Conservation (phyloP, 1,140 invertebrate species). For the Drosophila rufa region DNA sequence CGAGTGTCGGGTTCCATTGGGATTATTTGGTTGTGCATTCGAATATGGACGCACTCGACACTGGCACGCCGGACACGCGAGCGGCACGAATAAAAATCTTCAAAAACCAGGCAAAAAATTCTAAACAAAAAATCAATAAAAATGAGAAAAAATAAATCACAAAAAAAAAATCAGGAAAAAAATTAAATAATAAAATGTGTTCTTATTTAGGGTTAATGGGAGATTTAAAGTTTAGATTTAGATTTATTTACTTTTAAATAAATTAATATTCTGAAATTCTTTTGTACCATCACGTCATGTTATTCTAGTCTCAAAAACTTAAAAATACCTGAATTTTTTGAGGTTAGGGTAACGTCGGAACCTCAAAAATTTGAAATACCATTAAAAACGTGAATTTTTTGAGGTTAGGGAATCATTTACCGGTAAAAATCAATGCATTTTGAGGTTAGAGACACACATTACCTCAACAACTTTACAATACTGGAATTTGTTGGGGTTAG, state of each 20-base stretch:
- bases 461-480: no score
- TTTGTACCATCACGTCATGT: neutral
- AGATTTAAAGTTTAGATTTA: neutral
- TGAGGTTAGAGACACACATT: no score
- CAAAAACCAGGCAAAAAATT: conserved; percentile 53
- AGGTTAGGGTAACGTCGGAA: no score
- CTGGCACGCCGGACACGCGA: conserved; percentile 33
- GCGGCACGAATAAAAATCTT: conserved; percentile 64
- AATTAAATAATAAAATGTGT: conserved; percentile 40
- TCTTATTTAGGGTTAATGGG: neutral
- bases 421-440: no score
- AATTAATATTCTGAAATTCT: neutral
- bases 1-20: conserved; percentile 64
- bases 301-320: no score
- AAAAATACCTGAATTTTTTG: no score
- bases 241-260: neutral
- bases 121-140: conserved; percentile 64
- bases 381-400: no score
- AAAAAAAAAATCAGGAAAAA: conserved; percentile 76
- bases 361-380: no score
- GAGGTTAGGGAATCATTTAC: no score
- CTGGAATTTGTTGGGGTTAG: no score
- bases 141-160: conserved; percentile 65
- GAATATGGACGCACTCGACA: conserved; percentile 53
- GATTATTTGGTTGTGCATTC: conserved; percentile 33